Evolutionary conservation across 2,113 vertebrate species (phyloP).

Genomic region (Dissostichus mawsoni): DNA sequence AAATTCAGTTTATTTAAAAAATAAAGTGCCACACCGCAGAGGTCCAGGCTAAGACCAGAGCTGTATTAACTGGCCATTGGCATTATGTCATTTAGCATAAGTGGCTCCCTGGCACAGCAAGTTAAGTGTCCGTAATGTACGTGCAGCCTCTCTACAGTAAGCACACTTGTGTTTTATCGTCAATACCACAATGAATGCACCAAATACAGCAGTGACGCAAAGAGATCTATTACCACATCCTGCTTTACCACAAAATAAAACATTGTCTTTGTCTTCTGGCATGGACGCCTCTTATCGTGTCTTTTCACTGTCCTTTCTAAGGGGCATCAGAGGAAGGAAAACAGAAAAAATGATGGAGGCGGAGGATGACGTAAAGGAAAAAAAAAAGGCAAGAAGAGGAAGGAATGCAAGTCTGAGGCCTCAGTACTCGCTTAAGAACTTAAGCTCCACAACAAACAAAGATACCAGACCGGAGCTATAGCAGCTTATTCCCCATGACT

Average conservation of each 20-base stretch:
- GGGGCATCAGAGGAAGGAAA: neutral
- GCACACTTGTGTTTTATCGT: conserved; percentile 44
- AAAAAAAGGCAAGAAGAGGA: conserved; percentile 4
- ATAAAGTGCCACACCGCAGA: too few species aligned
- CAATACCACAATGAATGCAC: conserved; percentile 48
- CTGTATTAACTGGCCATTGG: too few species aligned
- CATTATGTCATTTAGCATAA: too few species aligned
- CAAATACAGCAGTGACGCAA: conserved; percentile 44
- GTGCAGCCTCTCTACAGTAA: conserved; percentile 26
- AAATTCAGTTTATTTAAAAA: too few species aligned
- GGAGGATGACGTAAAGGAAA: neutral
- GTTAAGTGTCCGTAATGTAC: neutral
- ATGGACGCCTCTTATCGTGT: conserved; percentile 26
- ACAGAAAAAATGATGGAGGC: conserved; percentile 1
- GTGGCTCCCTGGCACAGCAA: too few species aligned
- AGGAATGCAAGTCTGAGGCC: conserved; percentile 39
- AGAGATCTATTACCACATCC: conserved; percentile 8
- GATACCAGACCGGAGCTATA: conserved; percentile 39
- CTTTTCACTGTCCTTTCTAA: conserved; percentile 17
- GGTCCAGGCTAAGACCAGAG: too few species aligned
- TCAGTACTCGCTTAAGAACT: conserved; percentile 55
- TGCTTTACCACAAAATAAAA: conserved; percentile 20
- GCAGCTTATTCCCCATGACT: conserved; percentile 60
- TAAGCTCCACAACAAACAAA: conserved; percentile 71
- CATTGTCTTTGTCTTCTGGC: conserved; percentile 17